A percentile compares a stretch with the other conserved stretches of the same genome.
These are phyloP conservation scores for Orthonyx spaldingii DNA, from an alignment of 2,113 vertebrate genomes.

Conservation along the genomic window DNA sequence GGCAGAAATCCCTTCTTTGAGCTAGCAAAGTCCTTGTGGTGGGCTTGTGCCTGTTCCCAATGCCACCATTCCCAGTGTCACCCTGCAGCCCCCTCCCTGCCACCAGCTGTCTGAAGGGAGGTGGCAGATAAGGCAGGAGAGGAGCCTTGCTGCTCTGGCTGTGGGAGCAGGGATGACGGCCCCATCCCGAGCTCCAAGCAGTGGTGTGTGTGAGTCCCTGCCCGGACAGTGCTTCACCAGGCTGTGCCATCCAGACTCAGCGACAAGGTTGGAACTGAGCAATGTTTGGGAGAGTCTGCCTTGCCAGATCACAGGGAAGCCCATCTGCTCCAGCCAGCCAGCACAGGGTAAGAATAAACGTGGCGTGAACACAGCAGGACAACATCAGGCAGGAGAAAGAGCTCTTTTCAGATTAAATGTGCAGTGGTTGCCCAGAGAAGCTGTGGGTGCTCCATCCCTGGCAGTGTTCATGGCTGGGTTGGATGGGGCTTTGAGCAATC, in stretches of 20 bases:
- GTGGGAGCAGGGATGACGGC: neutral
- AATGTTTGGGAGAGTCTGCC: fast-evolving
- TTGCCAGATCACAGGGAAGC: fast-evolving
- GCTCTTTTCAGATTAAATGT: neutral
- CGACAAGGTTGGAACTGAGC: fast-evolving
- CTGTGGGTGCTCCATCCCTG: neutral
- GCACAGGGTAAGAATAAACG: fast-evolving
- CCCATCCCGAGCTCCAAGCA: neutral
- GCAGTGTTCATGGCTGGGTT: neutral
- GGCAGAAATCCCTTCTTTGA: neutral
- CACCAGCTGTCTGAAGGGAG: neutral
- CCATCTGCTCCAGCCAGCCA: neutral
- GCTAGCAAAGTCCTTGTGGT: neutral
- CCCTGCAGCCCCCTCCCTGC: neutral
- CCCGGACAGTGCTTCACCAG: fast-evolving
- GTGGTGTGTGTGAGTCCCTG: fast-evolving
- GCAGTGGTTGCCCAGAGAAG: neutral
- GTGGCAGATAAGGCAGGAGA: neutral
- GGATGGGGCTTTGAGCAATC: neutral
- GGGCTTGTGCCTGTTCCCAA: neutral
- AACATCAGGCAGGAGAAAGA: neutral
- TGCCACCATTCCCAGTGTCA: neutral
- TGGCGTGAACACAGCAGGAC: neutral
- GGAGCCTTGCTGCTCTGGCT: neutral
- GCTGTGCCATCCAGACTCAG: fast-evolving